A percentile compares a stretch with the other conserved stretches of the same genome.
Conservation (phyloP, 1,140 invertebrate species). For the Drosophila oshimai region DNA sequence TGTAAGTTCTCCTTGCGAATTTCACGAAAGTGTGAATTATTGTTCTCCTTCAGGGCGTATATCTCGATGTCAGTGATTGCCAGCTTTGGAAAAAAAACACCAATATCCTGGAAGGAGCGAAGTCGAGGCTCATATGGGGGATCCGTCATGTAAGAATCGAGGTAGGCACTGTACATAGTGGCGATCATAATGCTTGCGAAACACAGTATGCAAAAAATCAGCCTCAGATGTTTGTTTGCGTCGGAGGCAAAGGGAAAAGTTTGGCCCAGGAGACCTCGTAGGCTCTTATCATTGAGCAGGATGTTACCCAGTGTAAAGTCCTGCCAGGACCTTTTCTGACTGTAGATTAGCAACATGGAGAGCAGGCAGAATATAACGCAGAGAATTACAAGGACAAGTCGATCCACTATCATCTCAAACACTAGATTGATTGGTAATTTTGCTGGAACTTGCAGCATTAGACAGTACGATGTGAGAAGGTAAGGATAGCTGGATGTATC, state of each 20-base stretch:
- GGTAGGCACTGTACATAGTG: background rate
- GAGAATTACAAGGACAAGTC: conserved; percentile 2
- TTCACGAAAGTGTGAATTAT: too few relatives aligned
- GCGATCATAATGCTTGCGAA: background rate
- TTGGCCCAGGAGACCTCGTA: conserved; percentile 56
- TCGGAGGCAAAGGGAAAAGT: conserved; percentile 43
- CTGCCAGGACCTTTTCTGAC: conserved; percentile 25
- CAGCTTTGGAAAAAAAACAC: too few relatives aligned
- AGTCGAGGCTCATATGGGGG: too few relatives aligned
- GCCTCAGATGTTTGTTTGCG: background rate
- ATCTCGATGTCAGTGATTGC: too few relatives aligned
- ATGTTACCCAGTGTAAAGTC: conserved; percentile 10
- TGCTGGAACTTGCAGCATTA: conserved; percentile 59
- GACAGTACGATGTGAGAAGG: conserved; percentile 20
- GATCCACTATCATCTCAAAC: conserved; percentile 24
- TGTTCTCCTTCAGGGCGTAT: too few relatives aligned
- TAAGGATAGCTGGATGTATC: conserved; percentile 45
- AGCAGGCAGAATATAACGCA: conserved; percentile 31
- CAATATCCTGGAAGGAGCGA: too few relatives aligned
- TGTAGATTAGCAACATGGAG: conserved; percentile 52
- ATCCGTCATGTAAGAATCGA: too few relatives aligned
- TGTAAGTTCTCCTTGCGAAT: too few relatives aligned
- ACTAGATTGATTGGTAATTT: too few relatives aligned
- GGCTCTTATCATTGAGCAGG: conserved; percentile 42
- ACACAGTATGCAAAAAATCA: background rate